Conservation (phyloP, 2,113 vertebrate species). For the Equus przewalskii region DNA sequence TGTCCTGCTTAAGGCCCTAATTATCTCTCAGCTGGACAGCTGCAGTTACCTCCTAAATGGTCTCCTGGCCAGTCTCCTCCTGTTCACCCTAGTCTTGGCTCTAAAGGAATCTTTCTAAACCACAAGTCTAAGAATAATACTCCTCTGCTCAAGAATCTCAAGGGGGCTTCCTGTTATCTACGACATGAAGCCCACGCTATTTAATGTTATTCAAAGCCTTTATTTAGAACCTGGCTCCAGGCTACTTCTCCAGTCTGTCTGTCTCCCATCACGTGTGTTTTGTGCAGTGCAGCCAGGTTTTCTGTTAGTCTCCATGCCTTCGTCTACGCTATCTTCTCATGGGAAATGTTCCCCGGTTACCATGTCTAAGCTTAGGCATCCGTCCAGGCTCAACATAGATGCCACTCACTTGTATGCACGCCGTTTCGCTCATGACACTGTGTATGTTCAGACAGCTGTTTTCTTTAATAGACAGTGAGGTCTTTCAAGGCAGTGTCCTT, state of each 20-base stretch:
- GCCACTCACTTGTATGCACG: neutral
- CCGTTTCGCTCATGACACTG: neutral
- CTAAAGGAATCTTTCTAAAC: slow-evolving; percentile 44
- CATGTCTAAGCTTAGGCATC: neutral
- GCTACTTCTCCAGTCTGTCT: neutral
- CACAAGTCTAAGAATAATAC: neutral
- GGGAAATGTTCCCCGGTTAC: neutral
- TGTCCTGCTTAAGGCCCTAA: slow-evolving; percentile 12
- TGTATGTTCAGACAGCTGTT: neutral
- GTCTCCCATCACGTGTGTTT: neutral
- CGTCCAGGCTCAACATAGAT: neutral
- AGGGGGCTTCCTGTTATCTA: slow-evolving; percentile 40
- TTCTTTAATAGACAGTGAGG: neutral
- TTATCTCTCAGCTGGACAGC: neutral
- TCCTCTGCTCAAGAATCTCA: neutral
- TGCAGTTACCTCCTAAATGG: slow-evolving; percentile 16
- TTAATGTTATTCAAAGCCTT: slow-evolving; percentile 10
- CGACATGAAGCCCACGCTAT: neutral
- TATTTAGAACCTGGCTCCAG: slow-evolving; percentile 46
- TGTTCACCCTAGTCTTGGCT: slow-evolving; percentile 2
- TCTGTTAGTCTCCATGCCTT: neutral
- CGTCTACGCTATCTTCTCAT: neutral
- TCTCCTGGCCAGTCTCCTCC: neutral
- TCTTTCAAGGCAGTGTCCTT: neutral
- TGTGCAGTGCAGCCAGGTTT: neutral